Evolutionary conservation across 2,888 invertebrate genomes (phyloP).

Genomic region (Anorthoa munda): DNA sequence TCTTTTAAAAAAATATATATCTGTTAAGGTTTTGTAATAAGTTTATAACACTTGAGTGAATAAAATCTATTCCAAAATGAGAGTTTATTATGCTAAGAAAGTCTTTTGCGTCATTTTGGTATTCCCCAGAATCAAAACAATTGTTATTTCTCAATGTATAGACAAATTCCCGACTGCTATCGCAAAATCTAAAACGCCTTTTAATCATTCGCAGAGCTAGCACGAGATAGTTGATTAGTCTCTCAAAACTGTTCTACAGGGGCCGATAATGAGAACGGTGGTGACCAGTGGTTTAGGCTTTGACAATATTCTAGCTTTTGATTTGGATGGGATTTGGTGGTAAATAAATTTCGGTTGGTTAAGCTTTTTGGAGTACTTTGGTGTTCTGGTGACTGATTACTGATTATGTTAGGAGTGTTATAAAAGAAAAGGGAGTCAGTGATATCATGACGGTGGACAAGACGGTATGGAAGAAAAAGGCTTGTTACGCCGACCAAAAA

Average conservation of each 20-base stretch:
- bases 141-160: neutral
- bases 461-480: too few relatives aligned
- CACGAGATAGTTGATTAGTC: slow-evolving; percentile 64
- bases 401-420: too few relatives aligned
- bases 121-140: neutral
- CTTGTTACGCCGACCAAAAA: too few relatives aligned
- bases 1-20: too few relatives aligned
- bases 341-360: neutral
- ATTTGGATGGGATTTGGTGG: slow-evolving; percentile 17
- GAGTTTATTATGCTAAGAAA: too few relatives aligned
- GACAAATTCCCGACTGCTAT: neutral
- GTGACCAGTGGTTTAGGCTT: slow-evolving; percentile 51
- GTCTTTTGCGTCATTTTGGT: too few relatives aligned
- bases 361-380: neutral
- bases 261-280: slow-evolving; percentile 55
- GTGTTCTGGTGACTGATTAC: neutral
- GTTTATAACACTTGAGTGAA: too few relatives aligned
- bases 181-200: slow-evolving; percentile 52
- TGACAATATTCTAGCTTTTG: slow-evolving; percentile 37
- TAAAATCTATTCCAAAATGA: too few relatives aligned
- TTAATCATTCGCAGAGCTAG: slow-evolving; percentile 57
- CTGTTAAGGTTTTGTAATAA: too few relatives aligned
- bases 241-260: slow-evolving; percentile 39
- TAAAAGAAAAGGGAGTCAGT: too few relatives aligned
- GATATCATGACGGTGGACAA: too few relatives aligned